Percentiles rank a stretch among this genome's conserved stretches.
Conservation (phyloP, 2,797 vertebrate genomes). For the Rhodeus uyekii region DNA sequence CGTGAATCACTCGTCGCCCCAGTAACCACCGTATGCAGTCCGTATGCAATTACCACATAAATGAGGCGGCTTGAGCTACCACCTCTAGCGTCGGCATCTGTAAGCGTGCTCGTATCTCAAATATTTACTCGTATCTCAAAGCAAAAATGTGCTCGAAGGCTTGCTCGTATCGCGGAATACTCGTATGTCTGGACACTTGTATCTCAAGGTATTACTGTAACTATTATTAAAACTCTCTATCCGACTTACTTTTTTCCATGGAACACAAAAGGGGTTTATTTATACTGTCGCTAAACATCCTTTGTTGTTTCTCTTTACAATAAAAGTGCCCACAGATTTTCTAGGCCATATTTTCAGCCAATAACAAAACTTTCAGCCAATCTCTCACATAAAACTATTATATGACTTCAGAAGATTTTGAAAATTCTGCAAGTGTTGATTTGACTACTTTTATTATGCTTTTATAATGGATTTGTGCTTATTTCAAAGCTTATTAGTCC, state of each 20-base stretch:
- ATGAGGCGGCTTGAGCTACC: too few relatives aligned
- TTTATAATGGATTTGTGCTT: background rate
- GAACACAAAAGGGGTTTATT: conserved; percentile 7
- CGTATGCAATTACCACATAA: too few relatives aligned
- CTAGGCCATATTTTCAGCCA: background rate
- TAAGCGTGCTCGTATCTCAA: too few relatives aligned
- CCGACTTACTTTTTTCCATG: background rate
- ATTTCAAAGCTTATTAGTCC: background rate
- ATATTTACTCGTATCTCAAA: too few relatives aligned
- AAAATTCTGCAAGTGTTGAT: background rate
- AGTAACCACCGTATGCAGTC: too few relatives aligned
- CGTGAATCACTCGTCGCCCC: too few relatives aligned
- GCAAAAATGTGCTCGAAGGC: too few relatives aligned
- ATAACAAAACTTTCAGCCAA: background rate
- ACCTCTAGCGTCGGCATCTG: too few relatives aligned
- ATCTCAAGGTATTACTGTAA: too few relatives aligned
- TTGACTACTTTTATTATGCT: background rate
- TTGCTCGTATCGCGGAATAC: too few relatives aligned
- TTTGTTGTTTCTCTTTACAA: background rate
- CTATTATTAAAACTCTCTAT: too few relatives aligned
- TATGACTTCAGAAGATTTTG: background rate
- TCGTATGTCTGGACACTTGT: too few relatives aligned
- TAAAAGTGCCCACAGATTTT: background rate
- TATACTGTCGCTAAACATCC: background rate
- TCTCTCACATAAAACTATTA: background rate